Percentiles rank a stretch among this genome's conserved stretches.
Conservation (phyloP, 2,797 vertebrate species). For the Chelon auratus region DNA sequence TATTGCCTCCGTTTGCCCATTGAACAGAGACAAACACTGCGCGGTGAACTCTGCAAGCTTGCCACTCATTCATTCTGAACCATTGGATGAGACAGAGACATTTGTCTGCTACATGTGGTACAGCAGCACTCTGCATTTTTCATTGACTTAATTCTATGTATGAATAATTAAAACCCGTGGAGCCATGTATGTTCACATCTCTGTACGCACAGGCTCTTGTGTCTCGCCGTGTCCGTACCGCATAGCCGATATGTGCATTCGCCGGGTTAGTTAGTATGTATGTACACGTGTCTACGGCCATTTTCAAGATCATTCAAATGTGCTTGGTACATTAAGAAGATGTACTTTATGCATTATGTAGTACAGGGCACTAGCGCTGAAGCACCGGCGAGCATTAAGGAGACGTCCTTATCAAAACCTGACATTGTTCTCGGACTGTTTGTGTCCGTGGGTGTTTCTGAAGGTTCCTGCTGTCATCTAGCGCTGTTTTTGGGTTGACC, state of each 20-base stretch:
- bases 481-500: constrained; percentile 41
- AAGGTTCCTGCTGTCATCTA: constrained; percentile 36
- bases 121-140: constrained; percentile 76
- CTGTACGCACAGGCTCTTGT: constrained; percentile 34
- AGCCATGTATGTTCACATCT: constrained; percentile 49
- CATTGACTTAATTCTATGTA: constrained; percentile 76
- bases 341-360: constrained; percentile 23
- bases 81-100: constrained; percentile 55
- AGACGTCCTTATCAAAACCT: constrained; percentile 20
- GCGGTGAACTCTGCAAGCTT: constrained; percentile 12
- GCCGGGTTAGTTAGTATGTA: constrained; percentile 19
- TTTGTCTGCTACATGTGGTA: constrained; percentile 62
- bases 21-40: constrained; percentile 3
- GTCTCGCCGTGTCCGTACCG: constrained; percentile 1
- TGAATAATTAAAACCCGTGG: constrained; percentile 78
- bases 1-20: constrained; percentile 6
- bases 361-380: background rate
- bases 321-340: constrained; percentile 21
- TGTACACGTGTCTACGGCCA: constrained; percentile 28
- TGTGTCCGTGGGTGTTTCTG: constrained; percentile 40
- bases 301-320: constrained; percentile 41
- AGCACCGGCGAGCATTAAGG: constrained; percentile 3
- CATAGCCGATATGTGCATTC: constrained; percentile 27
- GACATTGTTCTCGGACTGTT: constrained; percentile 46
- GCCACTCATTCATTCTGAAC: constrained; percentile 53